These are phyloP conservation scores for Lysandra bellargus DNA, from an alignment of 2,888 invertebrate genomes.

Conservation along the genomic window DNA sequence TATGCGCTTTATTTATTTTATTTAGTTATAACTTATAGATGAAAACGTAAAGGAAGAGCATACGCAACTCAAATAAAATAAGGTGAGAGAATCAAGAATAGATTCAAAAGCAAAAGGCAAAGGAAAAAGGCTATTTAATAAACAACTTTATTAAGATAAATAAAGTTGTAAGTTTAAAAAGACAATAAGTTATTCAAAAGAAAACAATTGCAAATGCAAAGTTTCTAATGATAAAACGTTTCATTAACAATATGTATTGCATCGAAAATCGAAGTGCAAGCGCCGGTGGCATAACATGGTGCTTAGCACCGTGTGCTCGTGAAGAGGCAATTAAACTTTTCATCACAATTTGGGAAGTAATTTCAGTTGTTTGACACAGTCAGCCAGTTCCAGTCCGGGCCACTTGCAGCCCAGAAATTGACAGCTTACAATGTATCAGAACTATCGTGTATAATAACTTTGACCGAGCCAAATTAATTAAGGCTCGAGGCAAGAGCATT, in stretches of 20 bases:
- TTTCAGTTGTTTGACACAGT: slow-evolving; percentile 75
- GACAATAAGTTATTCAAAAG: too few relatives aligned
- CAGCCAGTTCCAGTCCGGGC: slow-evolving; percentile 57
- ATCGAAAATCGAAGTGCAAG: slow-evolving; percentile 2
- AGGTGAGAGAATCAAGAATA: too few relatives aligned
- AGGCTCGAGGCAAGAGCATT: background rate
- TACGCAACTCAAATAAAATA: background rate
- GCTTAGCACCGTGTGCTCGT: slow-evolving; percentile 62
- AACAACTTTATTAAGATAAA: too few relatives aligned
- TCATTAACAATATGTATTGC: background rate
- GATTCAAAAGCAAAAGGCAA: too few relatives aligned
- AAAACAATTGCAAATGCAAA: background rate
- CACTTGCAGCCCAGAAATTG: slow-evolving; percentile 56
- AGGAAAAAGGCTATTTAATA: too few relatives aligned
- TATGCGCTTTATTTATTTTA: background rate
- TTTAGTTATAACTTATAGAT: background rate
- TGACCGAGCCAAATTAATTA: background rate
- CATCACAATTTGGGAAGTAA: slow-evolving; percentile 74
- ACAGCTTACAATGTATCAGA: slow-evolving; percentile 56
- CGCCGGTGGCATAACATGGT: slow-evolving; percentile 49
- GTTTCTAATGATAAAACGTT: background rate
- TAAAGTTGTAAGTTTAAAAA: too few relatives aligned
- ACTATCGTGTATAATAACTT: background rate
- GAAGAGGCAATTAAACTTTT: slow-evolving; percentile 78
- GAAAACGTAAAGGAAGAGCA: background rate